phyloP scores from a whole-genome alignment of 2,888 invertebrate species.

The Phytoseiulus persimilis region DNA sequence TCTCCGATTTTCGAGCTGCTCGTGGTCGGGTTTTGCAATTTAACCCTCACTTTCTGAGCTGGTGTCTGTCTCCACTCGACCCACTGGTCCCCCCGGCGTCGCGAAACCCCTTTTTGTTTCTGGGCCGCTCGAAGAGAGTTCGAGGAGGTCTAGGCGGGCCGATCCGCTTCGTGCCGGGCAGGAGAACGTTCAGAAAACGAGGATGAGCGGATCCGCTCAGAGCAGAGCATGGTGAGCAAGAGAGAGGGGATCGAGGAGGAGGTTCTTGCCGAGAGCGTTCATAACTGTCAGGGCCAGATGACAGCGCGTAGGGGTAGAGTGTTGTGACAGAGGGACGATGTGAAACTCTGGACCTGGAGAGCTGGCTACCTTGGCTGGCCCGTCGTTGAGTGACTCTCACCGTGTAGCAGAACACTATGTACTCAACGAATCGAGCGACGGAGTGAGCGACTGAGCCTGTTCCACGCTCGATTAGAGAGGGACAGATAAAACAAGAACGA shows the following conservation, averaged over 20 bases:
- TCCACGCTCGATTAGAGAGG: neutral
- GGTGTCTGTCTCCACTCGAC: neutral
- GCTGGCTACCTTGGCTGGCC: neutral
- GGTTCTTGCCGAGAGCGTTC: slow-evolving; percentile 11
- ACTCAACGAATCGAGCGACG: neutral
- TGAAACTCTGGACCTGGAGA: neutral
- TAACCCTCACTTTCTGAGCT: slow-evolving; percentile 9
- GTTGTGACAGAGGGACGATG: slow-evolving; percentile 5
- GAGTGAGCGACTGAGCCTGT: neutral
- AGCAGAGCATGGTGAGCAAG: neutral
- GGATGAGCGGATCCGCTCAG: neutral
- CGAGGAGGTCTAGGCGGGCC: neutral
- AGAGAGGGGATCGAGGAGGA: neutral
- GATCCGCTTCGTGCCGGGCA: too few species aligned
- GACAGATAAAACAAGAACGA: slow-evolving; percentile 15
- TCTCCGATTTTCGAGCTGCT: neutral
- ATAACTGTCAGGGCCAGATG: slow-evolving; percentile 32
- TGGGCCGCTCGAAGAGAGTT: neutral
- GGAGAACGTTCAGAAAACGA: neutral
- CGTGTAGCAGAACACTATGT: neutral
- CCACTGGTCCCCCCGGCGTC: neutral
- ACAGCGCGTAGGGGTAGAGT: slow-evolving; percentile 1
- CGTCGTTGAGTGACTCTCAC: neutral
- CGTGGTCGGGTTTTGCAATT: slow-evolving; percentile 22
- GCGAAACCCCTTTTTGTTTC: too few species aligned